Percentiles rank a stretch among this genome's conserved stretches.
These are phyloP conservation scores for Pectinophora gossypiella DNA, from an alignment of 1,140 invertebrate genomes.

Conservation along the genomic window DNA sequence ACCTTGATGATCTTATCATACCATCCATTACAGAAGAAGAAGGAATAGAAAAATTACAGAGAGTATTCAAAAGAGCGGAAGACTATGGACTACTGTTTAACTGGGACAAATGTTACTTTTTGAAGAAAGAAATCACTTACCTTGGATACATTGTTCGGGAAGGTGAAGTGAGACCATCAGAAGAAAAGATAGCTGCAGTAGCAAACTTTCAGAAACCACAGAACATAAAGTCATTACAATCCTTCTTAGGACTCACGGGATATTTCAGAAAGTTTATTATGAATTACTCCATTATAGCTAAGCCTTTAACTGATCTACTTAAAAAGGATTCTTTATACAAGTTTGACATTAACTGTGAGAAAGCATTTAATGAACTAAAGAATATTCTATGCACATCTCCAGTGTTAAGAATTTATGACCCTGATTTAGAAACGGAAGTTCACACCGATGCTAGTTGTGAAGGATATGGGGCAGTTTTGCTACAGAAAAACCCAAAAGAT, in stretches of 20 bases:
- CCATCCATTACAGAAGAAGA: slow-evolving; percentile 20
- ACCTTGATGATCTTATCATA: slow-evolving; percentile 25
- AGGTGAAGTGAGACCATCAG: slow-evolving; percentile 14
- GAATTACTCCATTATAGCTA: slow-evolving; percentile 35
- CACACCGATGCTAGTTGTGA: slow-evolving; percentile 6
- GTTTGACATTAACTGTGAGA: slow-evolving; percentile 13
- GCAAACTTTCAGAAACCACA: slow-evolving; percentile 27
- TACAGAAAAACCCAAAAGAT: slow-evolving; percentile 38
- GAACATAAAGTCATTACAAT: slow-evolving; percentile 19
- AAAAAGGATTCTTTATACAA: slow-evolving; percentile 31
- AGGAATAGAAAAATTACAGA: slow-evolving; percentile 18
- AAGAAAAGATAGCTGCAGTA: slow-evolving; percentile 29
- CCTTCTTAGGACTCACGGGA: slow-evolving; percentile 21
- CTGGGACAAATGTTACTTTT: slow-evolving; percentile 31
- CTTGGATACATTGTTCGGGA: slow-evolving; percentile 20
- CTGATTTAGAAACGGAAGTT: not conserved
- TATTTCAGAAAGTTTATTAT: slow-evolving; percentile 45
- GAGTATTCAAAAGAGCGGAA: slow-evolving; percentile 15
- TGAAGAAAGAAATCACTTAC: slow-evolving; percentile 30
- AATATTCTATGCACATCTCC: slow-evolving; percentile 23
- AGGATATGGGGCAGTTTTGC: slow-evolving; percentile 35
- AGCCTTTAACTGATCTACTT: slow-evolving; percentile 30
- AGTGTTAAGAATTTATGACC: slow-evolving; percentile 4
- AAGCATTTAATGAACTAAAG: slow-evolving; percentile 23
- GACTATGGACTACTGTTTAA: slow-evolving; percentile 18